These are phyloP conservation scores for Myodes glareolus DNA, from an alignment of 2,113 vertebrate species.

Conservation along the genomic window DNA sequence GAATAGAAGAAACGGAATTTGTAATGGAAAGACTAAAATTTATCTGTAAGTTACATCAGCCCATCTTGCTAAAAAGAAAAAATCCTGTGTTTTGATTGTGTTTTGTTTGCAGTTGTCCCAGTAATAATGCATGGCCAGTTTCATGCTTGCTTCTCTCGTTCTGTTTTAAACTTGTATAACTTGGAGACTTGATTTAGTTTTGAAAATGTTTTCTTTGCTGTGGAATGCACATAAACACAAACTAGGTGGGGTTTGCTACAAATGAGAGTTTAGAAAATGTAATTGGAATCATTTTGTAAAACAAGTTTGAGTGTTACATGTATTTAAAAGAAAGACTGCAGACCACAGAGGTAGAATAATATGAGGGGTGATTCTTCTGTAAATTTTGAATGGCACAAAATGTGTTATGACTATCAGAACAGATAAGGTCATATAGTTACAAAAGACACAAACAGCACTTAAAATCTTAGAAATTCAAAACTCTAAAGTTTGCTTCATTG, in stretches of 20 bases:
- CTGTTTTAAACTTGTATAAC: constrained; percentile 17
- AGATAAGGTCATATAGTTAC: background rate
- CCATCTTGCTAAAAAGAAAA: constrained; percentile 23
- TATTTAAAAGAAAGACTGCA: background rate
- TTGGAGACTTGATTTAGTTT: constrained; percentile 24
- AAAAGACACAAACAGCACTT: too few species aligned
- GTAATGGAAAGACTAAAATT: constrained; percentile 54
- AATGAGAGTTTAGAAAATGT: constrained; percentile 1
- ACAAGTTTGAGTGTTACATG: background rate
- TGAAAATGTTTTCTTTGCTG: constrained; percentile 6
- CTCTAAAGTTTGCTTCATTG: background rate
- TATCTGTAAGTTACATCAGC: constrained; percentile 49
- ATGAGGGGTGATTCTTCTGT: background rate
- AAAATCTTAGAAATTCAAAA: background rate
- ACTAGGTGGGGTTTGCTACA: background rate
- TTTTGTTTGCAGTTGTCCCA: constrained; percentile 40
- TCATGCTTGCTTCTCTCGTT: constrained; percentile 36
- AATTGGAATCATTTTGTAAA: constrained; percentile 1
- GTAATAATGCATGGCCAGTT: background rate
- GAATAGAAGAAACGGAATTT: constrained; percentile 56
- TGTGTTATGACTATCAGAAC: background rate
- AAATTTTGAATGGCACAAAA: background rate
- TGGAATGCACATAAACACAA: background rate
- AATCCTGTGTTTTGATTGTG: constrained; percentile 54
- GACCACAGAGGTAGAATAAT: background rate